Evolutionary conservation across 2,113 vertebrate species (phyloP), one percentile per base, ranked within the genome.

Genomic region (Dasyurus viverrinus): DNA sequence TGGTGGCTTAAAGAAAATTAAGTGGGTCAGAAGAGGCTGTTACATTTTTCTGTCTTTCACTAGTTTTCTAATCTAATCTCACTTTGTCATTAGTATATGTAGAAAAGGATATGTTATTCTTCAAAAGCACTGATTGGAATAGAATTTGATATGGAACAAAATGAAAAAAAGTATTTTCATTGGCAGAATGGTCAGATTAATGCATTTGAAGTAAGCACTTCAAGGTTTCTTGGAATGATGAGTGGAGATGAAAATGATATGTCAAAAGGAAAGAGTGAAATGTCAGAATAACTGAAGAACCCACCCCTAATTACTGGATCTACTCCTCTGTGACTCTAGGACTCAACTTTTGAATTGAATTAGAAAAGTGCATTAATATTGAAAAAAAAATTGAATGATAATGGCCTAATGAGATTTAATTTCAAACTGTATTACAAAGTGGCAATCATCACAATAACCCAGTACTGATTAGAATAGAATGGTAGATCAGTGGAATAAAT

Each of bases 1-100:
- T 97, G 36, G 94, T 97, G 93, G 48, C 53, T 89, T 95, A 25
- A 92, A 89, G 89, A 93, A 24, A 23, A 25, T 57, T 91, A 0
- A 60, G 26, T 0, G 24, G 26, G 6, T 36, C 36, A 84, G 36
- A 84, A 94, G 55, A 93, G 24, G 24, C n/a, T 91, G 46, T 0
- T 8, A 30, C 30, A 54, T 89, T 92, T 47, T 90, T 55, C 9
- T 24, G 0, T 91, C 42, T 68, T 84, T 11, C 1, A 94, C 84
- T 89, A 55, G 9, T 54, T 42, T 84, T 68, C 16, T 23, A 93
- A 19, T 55, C 54, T 30, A 89, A 11, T 12, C 42, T 8, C 50
- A 27, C 2, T 2, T 25, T 52, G 90, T 89, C 47, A 91, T 92
- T 76, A 91, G 91, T 90, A 90, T 53, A 92, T 19, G 1, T 0